Conservation (phyloP, 2,888 invertebrate genomes). For the Apamea sordens region DNA sequence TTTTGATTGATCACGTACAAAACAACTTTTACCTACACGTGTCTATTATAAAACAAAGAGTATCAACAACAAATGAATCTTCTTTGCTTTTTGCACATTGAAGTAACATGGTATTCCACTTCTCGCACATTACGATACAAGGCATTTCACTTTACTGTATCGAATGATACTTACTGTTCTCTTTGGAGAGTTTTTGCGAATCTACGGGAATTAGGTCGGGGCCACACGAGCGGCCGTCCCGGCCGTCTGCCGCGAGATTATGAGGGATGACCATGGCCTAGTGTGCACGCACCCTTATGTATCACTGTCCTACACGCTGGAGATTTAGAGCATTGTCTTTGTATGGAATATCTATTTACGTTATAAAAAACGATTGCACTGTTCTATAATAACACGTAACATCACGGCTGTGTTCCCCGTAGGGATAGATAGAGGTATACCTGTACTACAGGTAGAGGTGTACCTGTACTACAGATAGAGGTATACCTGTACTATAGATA, state of each 20-base stretch:
- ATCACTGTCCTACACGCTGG: constrained; percentile 11
- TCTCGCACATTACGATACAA: constrained; percentile 31
- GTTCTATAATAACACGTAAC: neutral
- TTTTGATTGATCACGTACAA: neutral
- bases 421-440: neutral
- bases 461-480: neutral
- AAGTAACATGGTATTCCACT: constrained; percentile 29
- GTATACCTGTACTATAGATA: no score
- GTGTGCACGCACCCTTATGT: constrained; percentile 30
- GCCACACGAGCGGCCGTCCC: neutral
- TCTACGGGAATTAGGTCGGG: constrained; percentile 32
- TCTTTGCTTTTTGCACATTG: constrained; percentile 14
- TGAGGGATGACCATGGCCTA: constrained; percentile 44
- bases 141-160: constrained; percentile 41
- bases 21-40: no score
- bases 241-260: constrained; percentile 30
- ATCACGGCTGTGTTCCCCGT: neutral
- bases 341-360: neutral
- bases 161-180: constrained; percentile 17
- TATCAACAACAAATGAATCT: constrained; percentile 7
- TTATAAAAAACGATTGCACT: neutral
- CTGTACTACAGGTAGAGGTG: neutral
- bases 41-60: neutral
- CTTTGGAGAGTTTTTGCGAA: constrained; percentile 14
- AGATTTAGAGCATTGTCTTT: constrained; percentile 7